Evolutionary conservation across 2,113 vertebrate species (phyloP).

Genomic region (Hippocampus comes): DNA sequence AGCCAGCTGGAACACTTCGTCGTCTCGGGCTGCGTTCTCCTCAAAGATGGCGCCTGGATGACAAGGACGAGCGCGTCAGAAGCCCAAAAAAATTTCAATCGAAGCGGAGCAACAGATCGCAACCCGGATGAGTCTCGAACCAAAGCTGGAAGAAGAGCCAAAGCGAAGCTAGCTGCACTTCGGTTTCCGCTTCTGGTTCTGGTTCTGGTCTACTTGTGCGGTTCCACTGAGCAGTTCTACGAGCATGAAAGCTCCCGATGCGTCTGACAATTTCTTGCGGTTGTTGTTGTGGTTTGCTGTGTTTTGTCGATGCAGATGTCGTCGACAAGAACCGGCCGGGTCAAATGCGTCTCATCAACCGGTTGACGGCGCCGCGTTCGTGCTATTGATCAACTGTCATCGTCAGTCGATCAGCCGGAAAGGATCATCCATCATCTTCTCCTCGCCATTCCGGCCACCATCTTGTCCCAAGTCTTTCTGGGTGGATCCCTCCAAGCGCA

Average conservation of each 20-base stretch:
- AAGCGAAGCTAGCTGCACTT: too few species aligned
- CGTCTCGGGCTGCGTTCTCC: slow-evolving; percentile 90
- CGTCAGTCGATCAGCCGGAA: not conserved
- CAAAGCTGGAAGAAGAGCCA: too few species aligned
- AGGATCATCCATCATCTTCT: not conserved
- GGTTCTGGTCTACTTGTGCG: not conserved
- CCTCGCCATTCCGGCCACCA: not conserved
- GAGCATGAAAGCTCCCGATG: not conserved
- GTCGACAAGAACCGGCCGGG: not conserved
- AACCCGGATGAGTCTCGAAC: too few species aligned
- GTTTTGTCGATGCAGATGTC: not conserved
- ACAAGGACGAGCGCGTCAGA: not conserved
- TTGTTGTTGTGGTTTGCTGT: not conserved
- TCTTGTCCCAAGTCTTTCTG: too few species aligned
- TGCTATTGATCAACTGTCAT: not conserved
- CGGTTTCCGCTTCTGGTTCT: too few species aligned
- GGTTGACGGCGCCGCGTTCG: not conserved
- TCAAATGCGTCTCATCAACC: not conserved
- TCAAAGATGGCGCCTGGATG: slow-evolving; percentile 94
- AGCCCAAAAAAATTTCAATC: too few species aligned
- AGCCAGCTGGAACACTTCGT: slow-evolving; percentile 94
- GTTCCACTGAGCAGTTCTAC: not conserved
- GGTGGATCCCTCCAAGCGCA: too few species aligned
- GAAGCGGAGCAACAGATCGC: too few species aligned
- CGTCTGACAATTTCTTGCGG: not conserved